These are phyloP conservation scores for Dissostichus mawsoni DNA, from an alignment of 2,113 vertebrate genomes.

Conservation along the genomic window DNA sequence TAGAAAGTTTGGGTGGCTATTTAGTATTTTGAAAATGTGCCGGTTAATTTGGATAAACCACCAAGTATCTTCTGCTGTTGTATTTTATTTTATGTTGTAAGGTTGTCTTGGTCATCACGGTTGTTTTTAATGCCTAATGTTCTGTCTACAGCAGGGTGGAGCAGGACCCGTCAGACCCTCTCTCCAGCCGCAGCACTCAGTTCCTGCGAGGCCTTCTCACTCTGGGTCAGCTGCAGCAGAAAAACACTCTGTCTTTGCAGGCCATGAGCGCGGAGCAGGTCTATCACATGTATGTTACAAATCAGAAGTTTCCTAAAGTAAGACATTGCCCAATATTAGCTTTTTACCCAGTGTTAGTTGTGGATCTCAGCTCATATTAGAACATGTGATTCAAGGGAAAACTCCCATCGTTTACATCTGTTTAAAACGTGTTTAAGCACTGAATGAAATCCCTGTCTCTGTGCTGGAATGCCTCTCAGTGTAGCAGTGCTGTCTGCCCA, in stretches of 20 bases:
- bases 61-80: neutral
- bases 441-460: no score
- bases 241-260: constrained; percentile 35
- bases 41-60: neutral
- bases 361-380: no score
- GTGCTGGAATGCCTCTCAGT: no score
- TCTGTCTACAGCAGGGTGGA: no score
- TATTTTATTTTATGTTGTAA: neutral
- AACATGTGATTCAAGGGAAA: no score
- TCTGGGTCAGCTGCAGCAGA: constrained; percentile 72
- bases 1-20: neutral
- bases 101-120: neutral
- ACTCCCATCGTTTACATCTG: no score
- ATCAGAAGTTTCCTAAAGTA: no score
- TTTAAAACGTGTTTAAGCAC: no score
- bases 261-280: constrained; percentile 60
- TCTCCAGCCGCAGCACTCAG: constrained; percentile 58
- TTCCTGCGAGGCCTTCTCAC: constrained; percentile 78
- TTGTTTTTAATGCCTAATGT: no score
- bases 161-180: constrained; percentile 42
- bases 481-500: constrained; percentile 48
- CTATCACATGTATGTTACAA: no score
- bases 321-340: no score
- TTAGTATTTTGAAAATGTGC: neutral
- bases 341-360: no score